Evolutionary conservation across 2,888 invertebrate genomes (phyloP).

Genomic region (Ferdinandea cuprea): DNA sequence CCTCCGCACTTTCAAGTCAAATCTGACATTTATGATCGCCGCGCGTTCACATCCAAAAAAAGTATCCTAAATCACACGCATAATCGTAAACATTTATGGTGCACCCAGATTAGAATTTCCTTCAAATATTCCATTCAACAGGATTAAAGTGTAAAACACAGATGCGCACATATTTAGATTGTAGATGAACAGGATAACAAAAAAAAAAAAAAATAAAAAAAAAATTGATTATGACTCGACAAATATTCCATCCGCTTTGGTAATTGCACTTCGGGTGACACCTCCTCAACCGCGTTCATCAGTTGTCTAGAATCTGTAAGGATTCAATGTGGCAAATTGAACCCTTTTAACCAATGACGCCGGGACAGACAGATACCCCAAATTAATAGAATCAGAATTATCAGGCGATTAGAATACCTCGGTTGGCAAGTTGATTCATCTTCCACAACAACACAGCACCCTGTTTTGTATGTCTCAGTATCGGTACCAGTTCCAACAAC

Average conservation of each 20-base stretch:
- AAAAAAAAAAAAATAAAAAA: conserved; percentile 44
- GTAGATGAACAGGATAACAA: conserved; percentile 4
- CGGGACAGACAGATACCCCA: conserved; percentile 48
- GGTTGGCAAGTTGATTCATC: conserved; percentile 53
- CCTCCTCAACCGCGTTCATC: conserved; percentile 57
- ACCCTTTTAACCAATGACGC: conserved; percentile 60
- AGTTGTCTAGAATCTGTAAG: conserved; percentile 28
- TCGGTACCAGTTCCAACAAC: conserved; percentile 22
- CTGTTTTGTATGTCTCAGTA: background rate
- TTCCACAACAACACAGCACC: conserved; percentile 7
- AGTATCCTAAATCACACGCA: conserved; percentile 75
- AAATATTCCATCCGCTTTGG: conserved; percentile 55
- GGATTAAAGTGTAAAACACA: conserved; percentile 73
- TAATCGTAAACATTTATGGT: conserved; percentile 83
- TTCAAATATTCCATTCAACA: conserved; percentile 67
- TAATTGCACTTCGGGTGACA: conserved; percentile 60
- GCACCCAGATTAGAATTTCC: conserved; percentile 65
- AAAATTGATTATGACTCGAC: conserved; percentile 67
- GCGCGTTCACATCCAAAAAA: conserved; percentile 15
- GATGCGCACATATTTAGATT: conserved; percentile 58
- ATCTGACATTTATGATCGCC: conserved; percentile 22
- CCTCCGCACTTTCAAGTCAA: background rate
- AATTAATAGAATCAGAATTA: conserved; percentile 74
- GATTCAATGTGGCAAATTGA: conserved; percentile 59
- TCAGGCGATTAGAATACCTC: conserved; percentile 70